Percentiles rank a stretch among this genome's conserved stretches.
These are phyloP conservation scores for Apamea crenata DNA, from an alignment of 2,888 invertebrate genomes.

Conservation along the genomic window DNA sequence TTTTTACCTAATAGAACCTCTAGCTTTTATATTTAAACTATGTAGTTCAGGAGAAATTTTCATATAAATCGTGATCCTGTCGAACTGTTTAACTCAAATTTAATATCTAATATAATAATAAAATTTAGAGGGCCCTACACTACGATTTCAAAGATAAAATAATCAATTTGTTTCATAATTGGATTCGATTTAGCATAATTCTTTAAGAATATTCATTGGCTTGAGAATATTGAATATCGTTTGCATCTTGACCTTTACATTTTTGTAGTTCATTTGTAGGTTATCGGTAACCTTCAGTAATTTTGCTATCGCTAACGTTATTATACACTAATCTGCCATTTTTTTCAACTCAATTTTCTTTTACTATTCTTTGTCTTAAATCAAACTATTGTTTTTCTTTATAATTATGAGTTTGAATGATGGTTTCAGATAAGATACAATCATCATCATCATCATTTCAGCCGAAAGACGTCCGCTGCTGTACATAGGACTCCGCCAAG, in stretches of 20 bases:
- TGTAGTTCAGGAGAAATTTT: neutral
- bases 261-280: slow-evolving; percentile 26
- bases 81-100: slow-evolving; percentile 4
- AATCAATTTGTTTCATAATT: slow-evolving; percentile 52
- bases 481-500: too few relatives aligned
- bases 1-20: neutral
- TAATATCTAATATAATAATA: neutral
- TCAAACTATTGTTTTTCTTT: neutral
- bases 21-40: too few relatives aligned
- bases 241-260: slow-evolving; percentile 38
- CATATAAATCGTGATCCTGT: neutral
- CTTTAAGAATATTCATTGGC: slow-evolving; percentile 51
- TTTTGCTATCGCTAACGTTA: neutral
- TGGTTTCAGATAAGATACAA: neutral
- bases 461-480: too few relatives aligned
- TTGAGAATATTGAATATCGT: slow-evolving; percentile 44
- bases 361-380: neutral
- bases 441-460: too few relatives aligned
- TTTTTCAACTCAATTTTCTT: neutral
- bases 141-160: slow-evolving; percentile 47
- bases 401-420: neutral
- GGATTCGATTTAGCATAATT: slow-evolving; percentile 51
- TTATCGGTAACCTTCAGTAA: slow-evolving; percentile 1
- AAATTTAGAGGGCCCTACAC: slow-evolving; percentile 19
- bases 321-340: neutral